Base-by-base conservation (phyloP, 2,113 vertebrate species). In the Choloepus hoffmanni region DNA sequence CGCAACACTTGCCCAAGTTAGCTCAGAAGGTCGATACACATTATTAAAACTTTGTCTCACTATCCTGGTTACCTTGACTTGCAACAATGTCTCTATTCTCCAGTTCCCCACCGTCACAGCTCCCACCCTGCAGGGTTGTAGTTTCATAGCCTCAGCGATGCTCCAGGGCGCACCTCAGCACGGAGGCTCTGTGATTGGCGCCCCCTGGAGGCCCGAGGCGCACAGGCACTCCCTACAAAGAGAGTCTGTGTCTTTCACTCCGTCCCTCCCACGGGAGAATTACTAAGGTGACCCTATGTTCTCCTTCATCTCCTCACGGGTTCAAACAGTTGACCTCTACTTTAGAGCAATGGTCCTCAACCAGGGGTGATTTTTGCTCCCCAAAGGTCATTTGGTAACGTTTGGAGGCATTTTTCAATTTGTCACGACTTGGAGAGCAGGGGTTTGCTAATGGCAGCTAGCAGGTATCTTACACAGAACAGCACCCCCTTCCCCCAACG, bases 281-380 rank as follows among this genome's bases (percentile, higher is more conserved):
- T 63, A n/a, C 19, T 90, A 45, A 19, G 6, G 6, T 30, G 12
- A 50, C 50, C 10, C 12, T 76, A 45, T 45, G 43, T n/a, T 4
- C 23, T 40, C 43, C 21, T 14, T 85, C 21, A 18, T 70, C 21
- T 67, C 36, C n/a, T 68, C 24, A 21, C 0, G 0, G 23, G 23
- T 85, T 92, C 40, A 82, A 85, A 78, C 8, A 60, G 67, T 82
- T 60, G 53, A 65, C 58, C 14, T 70, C 18, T 55, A 63, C 76
- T 86, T 92, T 26, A 67, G 94, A 94, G 36, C 33, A 78, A 30
- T 85, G 12, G 3, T 68, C 79, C 62, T 90, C 43, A 74, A 30
- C 28, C 5, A 85, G 21, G 45, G 28, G 1, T 1, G 23, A 23
- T 65, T 70, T 62, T 53, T 12, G 6, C 21, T 43, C 13, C 65